phyloP scores from a whole-genome alignment of 1,140 invertebrate species.

The Conopomorpha cramerella region DNA sequence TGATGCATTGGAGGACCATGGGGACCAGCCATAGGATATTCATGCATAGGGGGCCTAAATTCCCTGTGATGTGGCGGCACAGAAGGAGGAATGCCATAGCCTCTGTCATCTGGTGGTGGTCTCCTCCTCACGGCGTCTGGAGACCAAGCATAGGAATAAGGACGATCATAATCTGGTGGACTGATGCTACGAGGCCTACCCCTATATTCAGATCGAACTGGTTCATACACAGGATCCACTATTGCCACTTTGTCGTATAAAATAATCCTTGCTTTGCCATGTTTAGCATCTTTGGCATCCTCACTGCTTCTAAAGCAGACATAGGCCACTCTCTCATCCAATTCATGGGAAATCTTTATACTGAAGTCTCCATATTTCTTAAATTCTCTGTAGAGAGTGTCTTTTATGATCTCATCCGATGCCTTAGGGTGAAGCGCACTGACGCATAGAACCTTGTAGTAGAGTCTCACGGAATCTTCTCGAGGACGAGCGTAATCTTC shows the following conservation, averaged over 20 bases:
- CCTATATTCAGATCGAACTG: constrained; percentile 66
- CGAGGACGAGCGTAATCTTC: constrained; percentile 74
- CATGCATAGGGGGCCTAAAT: constrained; percentile 76
- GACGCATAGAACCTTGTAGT: constrained; percentile 92
- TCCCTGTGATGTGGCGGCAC: constrained; percentile 75
- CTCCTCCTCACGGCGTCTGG: constrained; percentile 73
- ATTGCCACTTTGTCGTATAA: constrained; percentile 93
- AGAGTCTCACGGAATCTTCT: constrained; percentile 69
- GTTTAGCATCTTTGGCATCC: constrained; percentile 93
- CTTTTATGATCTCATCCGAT: constrained; percentile 90
- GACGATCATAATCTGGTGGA: constrained; percentile 70
- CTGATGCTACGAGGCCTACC: constrained; percentile 67
- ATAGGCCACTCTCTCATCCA: constrained; percentile 92
- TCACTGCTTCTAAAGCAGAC: constrained; percentile 93
- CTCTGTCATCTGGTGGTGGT: constrained; percentile 74
- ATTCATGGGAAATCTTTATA: constrained; percentile 87
- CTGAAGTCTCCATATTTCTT: constrained; percentile 95
- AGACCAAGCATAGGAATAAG: constrained; percentile 71
- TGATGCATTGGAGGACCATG: constrained; percentile 77
- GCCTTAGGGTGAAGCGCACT: constrained; percentile 92
- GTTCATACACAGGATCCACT: constrained; percentile 93
- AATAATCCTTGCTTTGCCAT: constrained; percentile 89
- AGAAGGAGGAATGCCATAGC: constrained; percentile 75
- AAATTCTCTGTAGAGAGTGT: constrained; percentile 91
- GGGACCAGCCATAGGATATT: constrained; percentile 67